phyloP scores from a whole-genome alignment of 2,113 vertebrate species.

The Caretta caretta region DNA sequence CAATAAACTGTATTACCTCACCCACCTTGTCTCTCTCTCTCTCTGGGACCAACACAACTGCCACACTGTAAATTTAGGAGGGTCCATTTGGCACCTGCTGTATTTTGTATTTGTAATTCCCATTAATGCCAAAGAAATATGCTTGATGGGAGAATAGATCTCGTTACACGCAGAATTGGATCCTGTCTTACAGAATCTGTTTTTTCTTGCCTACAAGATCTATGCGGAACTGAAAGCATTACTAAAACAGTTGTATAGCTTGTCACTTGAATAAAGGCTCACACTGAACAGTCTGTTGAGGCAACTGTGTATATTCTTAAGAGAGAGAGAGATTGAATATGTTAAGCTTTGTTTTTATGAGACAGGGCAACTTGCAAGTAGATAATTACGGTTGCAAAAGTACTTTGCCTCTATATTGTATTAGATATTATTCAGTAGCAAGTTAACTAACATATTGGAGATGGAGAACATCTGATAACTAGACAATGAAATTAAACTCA shows the following conservation, averaged over 20 bases:
- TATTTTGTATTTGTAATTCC: too few relatives aligned
- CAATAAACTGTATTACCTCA: neutral
- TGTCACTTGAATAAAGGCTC: neutral
- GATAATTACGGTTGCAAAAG: neutral
- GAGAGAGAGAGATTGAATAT: neutral
- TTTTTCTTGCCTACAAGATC: neutral
- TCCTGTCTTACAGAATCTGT: neutral
- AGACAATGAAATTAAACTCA: slow-evolving; percentile 76
- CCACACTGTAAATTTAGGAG: neutral
- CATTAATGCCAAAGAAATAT: too few relatives aligned
- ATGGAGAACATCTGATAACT: neutral
- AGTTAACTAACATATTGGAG: neutral
- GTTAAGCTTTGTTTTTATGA: neutral
- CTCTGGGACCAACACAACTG: neutral
- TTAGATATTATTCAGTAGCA: neutral
- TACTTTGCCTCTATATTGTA: neutral
- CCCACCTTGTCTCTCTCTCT: neutral
- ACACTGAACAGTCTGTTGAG: neutral
- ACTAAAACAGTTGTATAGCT: neutral
- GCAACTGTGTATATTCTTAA: neutral
- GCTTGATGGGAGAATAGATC: too few relatives aligned
- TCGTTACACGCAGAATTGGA: neutral
- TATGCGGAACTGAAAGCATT: neutral
- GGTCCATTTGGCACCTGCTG: too few relatives aligned
- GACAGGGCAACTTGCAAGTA: neutral